Conservation (phyloP, 2,113 vertebrate species). For the Toxotes jaculatrix region DNA sequence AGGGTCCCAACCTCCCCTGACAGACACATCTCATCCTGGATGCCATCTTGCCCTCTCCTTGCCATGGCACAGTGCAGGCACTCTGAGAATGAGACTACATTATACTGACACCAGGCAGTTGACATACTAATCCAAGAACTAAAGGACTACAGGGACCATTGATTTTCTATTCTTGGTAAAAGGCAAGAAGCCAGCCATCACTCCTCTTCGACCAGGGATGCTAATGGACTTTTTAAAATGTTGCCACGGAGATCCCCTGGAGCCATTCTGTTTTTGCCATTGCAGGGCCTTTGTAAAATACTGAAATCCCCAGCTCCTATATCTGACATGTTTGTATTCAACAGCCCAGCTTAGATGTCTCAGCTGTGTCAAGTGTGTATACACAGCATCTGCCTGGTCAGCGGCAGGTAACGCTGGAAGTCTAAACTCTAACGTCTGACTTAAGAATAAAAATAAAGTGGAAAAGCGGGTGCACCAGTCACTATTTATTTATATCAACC, state of each 20-base stretch:
- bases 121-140: slow-evolving; percentile 79
- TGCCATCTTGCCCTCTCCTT: slow-evolving; percentile 60
- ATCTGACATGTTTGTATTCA: slow-evolving; percentile 60
- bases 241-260: slow-evolving; percentile 55
- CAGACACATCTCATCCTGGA: slow-evolving; percentile 72
- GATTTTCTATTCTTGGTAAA: slow-evolving; percentile 77
- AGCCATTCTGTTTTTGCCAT: slow-evolving; percentile 46
- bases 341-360: slow-evolving; percentile 19
- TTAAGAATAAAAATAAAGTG: slow-evolving; percentile 3
- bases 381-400: slow-evolving; percentile 3
- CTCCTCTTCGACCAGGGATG: slow-evolving; percentile 64
- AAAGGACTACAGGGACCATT: slow-evolving; percentile 74
- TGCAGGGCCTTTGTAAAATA: slow-evolving; percentile 40
- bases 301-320: slow-evolving; percentile 43
- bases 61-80: slow-evolving; percentile 44
- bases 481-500: no score
- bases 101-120: slow-evolving; percentile 74
- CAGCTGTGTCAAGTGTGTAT: slow-evolving; percentile 19
- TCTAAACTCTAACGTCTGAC: slow-evolving; percentile 3
- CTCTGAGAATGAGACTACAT: slow-evolving; percentile 59
- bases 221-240: slow-evolving; percentile 75
- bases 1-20: slow-evolving; percentile 79
- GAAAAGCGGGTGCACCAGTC: neutral
- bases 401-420: slow-evolving; percentile 1
- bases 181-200: slow-evolving; percentile 65